Evolutionary conservation across 2,888 invertebrate genomes (phyloP).

Genomic region (Sinentomon sp.): DNA sequence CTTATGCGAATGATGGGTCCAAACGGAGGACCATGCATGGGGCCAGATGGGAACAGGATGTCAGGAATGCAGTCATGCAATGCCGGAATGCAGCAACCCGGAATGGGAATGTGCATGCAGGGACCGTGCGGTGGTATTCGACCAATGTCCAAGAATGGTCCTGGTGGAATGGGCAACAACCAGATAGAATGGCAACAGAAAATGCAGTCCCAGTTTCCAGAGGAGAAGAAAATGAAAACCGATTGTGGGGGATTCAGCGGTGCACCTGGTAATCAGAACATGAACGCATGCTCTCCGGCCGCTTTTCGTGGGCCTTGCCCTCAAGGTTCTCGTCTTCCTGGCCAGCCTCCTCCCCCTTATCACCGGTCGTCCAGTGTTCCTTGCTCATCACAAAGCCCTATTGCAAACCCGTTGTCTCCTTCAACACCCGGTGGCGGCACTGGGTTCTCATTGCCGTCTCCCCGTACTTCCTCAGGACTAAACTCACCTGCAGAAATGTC

Average conservation of each 20-base stretch:
- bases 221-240: constrained; percentile 31
- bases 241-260: too few species aligned
- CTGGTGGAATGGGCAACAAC: too few species aligned
- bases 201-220: constrained; percentile 59
- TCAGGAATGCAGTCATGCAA: too few species aligned
- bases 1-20: constrained; percentile 12
- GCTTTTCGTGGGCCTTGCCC: too few species aligned
- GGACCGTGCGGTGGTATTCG: too few species aligned
- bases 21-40: constrained; percentile 9
- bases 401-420: constrained; percentile 41
- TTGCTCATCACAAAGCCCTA: constrained; percentile 40
- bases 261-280: too few species aligned
- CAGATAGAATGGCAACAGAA: constrained; percentile 80
- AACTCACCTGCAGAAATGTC: constrained; percentile 35
- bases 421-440: constrained; percentile 41
- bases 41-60: too few species aligned
- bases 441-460: constrained; percentile 42
- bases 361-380: constrained; percentile 45
- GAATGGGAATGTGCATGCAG: too few species aligned
- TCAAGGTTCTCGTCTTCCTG: too few species aligned
- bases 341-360: constrained; percentile 48
- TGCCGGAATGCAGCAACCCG: too few species aligned
- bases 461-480: constrained; percentile 35
- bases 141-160: too few species aligned
- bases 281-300: too few species aligned